Evolutionary conservation across 1,140 invertebrate species (phyloP).

Genomic region (Lethrus apterus): DNA sequence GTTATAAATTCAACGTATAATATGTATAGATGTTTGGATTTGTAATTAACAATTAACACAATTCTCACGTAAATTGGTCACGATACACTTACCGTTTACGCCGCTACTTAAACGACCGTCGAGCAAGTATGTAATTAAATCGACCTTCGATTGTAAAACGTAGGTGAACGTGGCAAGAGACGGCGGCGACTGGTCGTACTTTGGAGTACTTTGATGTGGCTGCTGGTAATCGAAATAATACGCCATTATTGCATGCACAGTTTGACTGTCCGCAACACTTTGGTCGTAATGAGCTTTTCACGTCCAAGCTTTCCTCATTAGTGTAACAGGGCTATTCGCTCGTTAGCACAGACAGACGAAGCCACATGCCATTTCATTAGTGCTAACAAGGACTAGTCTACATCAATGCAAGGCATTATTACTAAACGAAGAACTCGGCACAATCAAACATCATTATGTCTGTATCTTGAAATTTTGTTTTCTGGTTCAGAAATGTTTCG

Average conservation of each 20-base stretch:
- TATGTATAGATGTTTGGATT: too few relatives aligned
- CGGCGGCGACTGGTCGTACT: too few relatives aligned
- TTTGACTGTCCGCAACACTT: conserved; percentile 32
- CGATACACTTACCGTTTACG: too few relatives aligned
- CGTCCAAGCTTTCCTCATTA: conserved; percentile 34
- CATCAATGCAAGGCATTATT: conserved; percentile 18
- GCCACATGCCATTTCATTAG: conserved; percentile 34
- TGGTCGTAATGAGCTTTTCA: conserved; percentile 32
- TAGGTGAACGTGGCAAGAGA: too few relatives aligned
- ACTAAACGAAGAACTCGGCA: neutral
- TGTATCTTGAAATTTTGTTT: neutral
- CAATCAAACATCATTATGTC: neutral
- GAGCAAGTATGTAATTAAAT: too few relatives aligned
- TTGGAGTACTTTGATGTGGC: conserved; percentile 26
- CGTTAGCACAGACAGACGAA: conserved; percentile 27
- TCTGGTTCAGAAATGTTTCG: too few relatives aligned
- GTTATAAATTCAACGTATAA: too few relatives aligned
- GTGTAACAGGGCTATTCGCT: conserved; percentile 31
- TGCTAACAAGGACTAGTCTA: conserved; percentile 28
- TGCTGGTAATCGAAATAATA: conserved; percentile 21
- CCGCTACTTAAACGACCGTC: too few relatives aligned
- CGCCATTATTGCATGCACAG: conserved; percentile 20
- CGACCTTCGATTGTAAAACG: too few relatives aligned
- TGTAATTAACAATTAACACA: too few relatives aligned
- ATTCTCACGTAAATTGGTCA: too few relatives aligned